Conservation (phyloP, 2,888 invertebrate species). For the Polyommatus iphigenia region DNA sequence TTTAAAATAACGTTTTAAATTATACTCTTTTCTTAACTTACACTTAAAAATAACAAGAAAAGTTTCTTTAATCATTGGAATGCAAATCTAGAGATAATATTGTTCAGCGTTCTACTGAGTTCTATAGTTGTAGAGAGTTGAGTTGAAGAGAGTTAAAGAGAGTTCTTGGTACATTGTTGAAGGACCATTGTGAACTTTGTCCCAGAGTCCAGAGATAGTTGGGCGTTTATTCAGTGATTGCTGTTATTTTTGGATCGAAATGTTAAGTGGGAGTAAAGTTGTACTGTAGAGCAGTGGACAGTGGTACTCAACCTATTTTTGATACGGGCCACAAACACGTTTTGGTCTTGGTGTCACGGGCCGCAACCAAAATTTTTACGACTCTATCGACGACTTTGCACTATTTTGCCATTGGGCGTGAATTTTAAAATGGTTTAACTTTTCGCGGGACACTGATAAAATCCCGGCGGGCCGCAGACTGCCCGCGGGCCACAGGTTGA, state of each 20-base stretch:
- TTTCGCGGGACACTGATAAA: too few species aligned
- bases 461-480: too few species aligned
- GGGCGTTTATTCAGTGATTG: not conserved
- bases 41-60: slow-evolving; percentile 5
- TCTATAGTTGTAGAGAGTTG: not conserved
- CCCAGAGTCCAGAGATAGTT: not conserved
- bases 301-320: too few species aligned
- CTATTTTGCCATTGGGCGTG: too few species aligned
- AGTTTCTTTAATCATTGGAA: not conserved
- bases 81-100: not conserved
- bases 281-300: too few species aligned
- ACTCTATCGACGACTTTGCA: too few species aligned
- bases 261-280: not conserved
- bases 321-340: too few species aligned
- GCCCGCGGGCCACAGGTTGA: too few species aligned
- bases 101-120: not conserved
- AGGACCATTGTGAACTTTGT: not conserved
- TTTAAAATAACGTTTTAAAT: too few species aligned
- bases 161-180: not conserved
- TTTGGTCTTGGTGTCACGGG: too few species aligned
- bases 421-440: too few species aligned
- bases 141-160: not conserved
- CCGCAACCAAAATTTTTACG: too few species aligned
- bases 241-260: slow-evolving; percentile 1
- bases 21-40: not conserved